Conservation (phyloP, 2,797 vertebrate species). For the Galago senegalensis region DNA sequence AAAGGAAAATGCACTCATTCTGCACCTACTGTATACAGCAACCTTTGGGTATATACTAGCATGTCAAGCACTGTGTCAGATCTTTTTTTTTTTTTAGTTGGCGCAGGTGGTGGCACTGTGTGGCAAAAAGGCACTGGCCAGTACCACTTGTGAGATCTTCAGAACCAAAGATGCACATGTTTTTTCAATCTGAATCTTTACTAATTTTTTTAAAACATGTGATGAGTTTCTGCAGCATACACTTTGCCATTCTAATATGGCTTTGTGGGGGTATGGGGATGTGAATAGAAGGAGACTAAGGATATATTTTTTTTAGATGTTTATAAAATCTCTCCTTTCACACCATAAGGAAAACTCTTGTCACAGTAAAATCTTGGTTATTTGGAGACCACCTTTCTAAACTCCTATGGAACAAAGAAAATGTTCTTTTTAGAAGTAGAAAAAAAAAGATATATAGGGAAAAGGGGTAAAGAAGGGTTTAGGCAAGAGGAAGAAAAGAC, state of each 20-base stretch:
- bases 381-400: conserved; percentile 37
- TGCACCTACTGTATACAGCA: background rate
- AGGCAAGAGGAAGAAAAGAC: conserved; percentile 28
- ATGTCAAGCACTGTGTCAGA: background rate
- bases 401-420: conserved; percentile 29
- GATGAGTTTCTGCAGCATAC: background rate
- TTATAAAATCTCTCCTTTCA: conserved; percentile 49
- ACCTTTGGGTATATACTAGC: background rate
- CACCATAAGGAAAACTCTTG: conserved; percentile 37
- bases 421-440: background rate
- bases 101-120: too few species aligned
- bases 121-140: too few species aligned
- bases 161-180: background rate
- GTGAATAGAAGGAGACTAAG: background rate
- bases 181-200: background rate
- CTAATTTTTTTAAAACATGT: conserved; percentile 21
- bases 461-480: background rate
- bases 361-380: conserved; percentile 24
- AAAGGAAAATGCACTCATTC: conserved; percentile 34
- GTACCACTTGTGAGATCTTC: background rate
- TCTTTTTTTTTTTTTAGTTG: background rate
- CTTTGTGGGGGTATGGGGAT: background rate
- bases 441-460: background rate
- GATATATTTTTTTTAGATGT: conserved; percentile 1
- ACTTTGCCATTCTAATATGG: background rate